These are phyloP conservation scores for Lindbergichthys nudifrons DNA, from an alignment of 2,797 vertebrate species.

Conservation along the genomic window DNA sequence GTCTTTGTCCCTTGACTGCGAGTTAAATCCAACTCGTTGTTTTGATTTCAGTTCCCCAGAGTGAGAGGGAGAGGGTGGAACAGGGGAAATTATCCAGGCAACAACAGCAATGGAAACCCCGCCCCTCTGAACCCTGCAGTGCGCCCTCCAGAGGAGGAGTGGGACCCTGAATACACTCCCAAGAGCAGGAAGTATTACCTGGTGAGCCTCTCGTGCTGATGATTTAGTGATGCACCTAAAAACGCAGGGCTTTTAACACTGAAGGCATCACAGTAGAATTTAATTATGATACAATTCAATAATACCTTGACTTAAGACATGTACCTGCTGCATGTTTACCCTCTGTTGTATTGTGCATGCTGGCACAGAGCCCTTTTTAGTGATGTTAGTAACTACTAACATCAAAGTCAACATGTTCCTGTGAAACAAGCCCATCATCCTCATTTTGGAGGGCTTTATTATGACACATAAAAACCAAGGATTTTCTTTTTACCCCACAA, in stretches of 20 bases:
- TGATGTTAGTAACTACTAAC: not conserved
- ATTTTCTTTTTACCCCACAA: not conserved
- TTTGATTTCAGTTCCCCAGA: constrained; percentile 87
- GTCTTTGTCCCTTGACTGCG: not conserved
- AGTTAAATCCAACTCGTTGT: constrained; percentile 21
- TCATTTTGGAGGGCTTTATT: not conserved
- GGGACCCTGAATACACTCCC: constrained; percentile 98
- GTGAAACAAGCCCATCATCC: not conserved
- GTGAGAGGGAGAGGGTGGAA: constrained; percentile 96
- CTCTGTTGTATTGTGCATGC: not conserved
- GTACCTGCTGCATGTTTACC: constrained; percentile 3
- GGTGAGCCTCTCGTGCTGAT: constrained; percentile 83
- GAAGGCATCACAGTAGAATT: not conserved
- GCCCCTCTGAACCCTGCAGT: constrained; percentile 86
- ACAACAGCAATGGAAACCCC: constrained; percentile 91
- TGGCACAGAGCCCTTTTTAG: constrained; percentile 2
- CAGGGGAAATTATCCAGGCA: constrained; percentile 92
- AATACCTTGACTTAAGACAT: not conserved
- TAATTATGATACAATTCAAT: not conserved
- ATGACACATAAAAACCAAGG: accelerated
- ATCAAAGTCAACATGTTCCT: not conserved
- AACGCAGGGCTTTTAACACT: not conserved
- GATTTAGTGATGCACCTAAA: not conserved
- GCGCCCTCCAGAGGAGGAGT: constrained; percentile 93
- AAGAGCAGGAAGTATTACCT: constrained; percentile 99